phyloP scores from a whole-genome alignment of 2,113 vertebrate genomes.

The Cynopterus brachyotis region DNA sequence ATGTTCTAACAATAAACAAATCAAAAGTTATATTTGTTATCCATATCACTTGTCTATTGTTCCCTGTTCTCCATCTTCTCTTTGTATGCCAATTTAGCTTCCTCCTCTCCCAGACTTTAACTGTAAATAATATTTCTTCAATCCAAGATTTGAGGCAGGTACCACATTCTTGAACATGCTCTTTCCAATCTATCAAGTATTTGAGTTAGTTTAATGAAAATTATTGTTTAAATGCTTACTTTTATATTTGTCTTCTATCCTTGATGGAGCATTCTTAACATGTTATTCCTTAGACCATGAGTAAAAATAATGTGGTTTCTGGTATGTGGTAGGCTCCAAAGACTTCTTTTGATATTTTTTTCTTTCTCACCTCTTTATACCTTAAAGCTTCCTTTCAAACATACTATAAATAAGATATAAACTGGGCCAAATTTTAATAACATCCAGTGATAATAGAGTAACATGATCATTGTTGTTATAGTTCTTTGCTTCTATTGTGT shows the following conservation, averaged over 20 bases:
- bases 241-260: constrained; percentile 17
- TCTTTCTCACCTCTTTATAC: neutral
- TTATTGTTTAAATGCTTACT: neutral
- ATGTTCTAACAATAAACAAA: constrained; percentile 15
- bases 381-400: neutral
- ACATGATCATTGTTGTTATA: neutral
- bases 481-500: neutral
- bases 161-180: neutral
- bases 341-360: neutral
- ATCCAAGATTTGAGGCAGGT: neutral
- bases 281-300: neutral
- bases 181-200: neutral
- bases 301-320: constrained; percentile 4
- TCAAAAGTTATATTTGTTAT: neutral
- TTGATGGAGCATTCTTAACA: neutral
- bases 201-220: neutral
- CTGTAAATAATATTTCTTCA: neutral
- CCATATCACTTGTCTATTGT: neutral
- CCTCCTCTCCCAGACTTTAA: neutral
- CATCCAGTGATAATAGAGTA: neutral
- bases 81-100: neutral
- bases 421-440: neutral
- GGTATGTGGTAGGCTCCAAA: neutral
- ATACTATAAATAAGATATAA: neutral
- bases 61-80: neutral